A percentile compares a stretch with the other conserved stretches of the same genome.
Evolutionary conservation across 2,797 vertebrate species (phyloP).

Genomic region (Chiloscyllium punctatum): DNA sequence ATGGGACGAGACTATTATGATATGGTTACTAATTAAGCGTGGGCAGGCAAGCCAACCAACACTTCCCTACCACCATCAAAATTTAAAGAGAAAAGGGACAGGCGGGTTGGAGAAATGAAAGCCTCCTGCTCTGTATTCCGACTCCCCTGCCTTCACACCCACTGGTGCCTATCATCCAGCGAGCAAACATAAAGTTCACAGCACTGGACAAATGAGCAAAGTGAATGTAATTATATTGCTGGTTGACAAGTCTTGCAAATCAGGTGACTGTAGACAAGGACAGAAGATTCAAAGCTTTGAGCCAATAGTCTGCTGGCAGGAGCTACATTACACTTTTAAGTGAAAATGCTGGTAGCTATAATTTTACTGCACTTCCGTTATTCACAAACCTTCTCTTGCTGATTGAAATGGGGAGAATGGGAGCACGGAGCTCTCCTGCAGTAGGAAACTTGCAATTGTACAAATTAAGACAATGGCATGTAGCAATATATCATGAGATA

Average conservation of each 20-base stretch:
- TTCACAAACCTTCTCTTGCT: not conserved
- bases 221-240: not conserved
- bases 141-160: no score
- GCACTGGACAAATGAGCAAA: no score
- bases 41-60: not conserved
- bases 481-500: not conserved
- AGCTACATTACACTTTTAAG: not conserved
- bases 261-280: not conserved
- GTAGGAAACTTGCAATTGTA: not conserved
- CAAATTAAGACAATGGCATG: not conserved
- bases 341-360: not conserved
- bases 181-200: not conserved
- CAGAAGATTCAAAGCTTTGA: not conserved
- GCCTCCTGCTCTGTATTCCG: not conserved
- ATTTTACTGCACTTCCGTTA: not conserved
- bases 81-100: not conserved
- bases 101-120: not conserved
- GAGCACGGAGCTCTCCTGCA: not conserved
- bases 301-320: not conserved
- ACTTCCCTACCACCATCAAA: not conserved
- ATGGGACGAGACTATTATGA: not conserved
- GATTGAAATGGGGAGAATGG: conserved; percentile 1
- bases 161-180: not conserved
- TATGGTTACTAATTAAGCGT: not conserved
- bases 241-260: not conserved